A percentile compares a stretch with the other conserved stretches of the same genome.
Evolutionary conservation across 2,888 invertebrate genomes (phyloP).

Genomic region (Hydropsyche betteni): DNA sequence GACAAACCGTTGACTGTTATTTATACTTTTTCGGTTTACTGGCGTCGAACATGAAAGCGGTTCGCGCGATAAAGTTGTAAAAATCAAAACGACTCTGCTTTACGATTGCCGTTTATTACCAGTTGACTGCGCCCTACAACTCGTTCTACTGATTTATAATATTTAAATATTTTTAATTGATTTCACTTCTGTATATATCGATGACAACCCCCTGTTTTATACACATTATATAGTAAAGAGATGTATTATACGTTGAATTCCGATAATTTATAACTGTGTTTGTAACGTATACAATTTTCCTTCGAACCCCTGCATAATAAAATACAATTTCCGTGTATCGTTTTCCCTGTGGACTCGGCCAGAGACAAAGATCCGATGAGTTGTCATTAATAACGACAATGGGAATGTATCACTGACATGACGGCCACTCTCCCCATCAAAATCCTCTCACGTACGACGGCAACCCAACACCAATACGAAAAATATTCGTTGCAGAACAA

Average conservation of each 20-base stretch:
- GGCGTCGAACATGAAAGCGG: slow-evolving; percentile 14
- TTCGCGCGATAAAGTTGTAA: slow-evolving; percentile 19
- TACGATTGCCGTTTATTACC: not conserved
- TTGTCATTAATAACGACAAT: slow-evolving; percentile 70
- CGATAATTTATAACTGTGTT: no score
- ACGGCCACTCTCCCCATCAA: slow-evolving; percentile 38
- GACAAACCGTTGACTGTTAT: slow-evolving; percentile 37
- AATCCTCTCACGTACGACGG: slow-evolving; percentile 18
- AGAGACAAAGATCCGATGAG: slow-evolving; percentile 61
- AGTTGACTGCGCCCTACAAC: not conserved
- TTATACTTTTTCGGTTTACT: slow-evolving; percentile 18
- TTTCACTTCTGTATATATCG: not conserved
- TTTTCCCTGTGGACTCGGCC: slow-evolving; percentile 57
- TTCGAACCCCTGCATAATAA: slow-evolving; percentile 38
- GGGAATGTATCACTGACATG: slow-evolving; percentile 64
- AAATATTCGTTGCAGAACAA: no score
- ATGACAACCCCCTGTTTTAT: no score
- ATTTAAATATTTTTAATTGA: no score
- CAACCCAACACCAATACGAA: not conserved
- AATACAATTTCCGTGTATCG: slow-evolving; percentile 49
- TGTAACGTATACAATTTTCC: no score
- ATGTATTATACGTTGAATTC: no score
- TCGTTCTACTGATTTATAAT: not conserved
- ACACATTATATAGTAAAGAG: no score
- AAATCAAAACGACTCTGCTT: not conserved